These are phyloP conservation scores for Dicaeum eximium DNA, from an alignment of 2,113 vertebrate species.

Conservation along the genomic window DNA sequence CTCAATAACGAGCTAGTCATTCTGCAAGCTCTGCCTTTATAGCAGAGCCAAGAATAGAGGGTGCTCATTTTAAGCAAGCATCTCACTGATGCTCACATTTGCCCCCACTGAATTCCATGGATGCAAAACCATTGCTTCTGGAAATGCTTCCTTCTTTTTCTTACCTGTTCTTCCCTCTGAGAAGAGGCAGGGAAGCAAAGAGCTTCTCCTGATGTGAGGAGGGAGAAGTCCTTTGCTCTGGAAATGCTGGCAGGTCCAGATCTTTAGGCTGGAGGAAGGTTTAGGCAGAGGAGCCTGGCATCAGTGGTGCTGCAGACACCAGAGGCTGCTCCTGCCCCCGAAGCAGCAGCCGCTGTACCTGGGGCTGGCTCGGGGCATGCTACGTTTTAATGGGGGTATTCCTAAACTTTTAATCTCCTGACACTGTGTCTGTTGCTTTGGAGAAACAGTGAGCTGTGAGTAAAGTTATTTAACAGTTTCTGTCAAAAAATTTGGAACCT, in stretches of 20 bases:
- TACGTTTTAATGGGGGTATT: background rate
- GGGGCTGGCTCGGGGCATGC: background rate
- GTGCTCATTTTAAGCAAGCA: background rate
- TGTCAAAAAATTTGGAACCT: background rate
- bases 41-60: background rate
- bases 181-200: background rate
- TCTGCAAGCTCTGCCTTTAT: background rate
- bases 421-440: background rate
- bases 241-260: background rate
- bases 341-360: background rate
- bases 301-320: background rate
- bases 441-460: background rate
- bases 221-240: background rate
- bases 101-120: background rate
- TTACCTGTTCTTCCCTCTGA: background rate
- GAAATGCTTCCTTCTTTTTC: background rate
- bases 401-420: background rate
- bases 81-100: background rate
- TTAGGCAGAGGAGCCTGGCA: background rate
- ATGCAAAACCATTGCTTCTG: background rate
- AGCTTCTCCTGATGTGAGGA: fast-evolving
- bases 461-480: background rate
- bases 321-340: background rate
- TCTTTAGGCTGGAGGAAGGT: background rate
- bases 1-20: background rate